These are phyloP conservation scores for Colius striatus DNA, from an alignment of 2,113 vertebrate genomes.

Conservation along the genomic window DNA sequence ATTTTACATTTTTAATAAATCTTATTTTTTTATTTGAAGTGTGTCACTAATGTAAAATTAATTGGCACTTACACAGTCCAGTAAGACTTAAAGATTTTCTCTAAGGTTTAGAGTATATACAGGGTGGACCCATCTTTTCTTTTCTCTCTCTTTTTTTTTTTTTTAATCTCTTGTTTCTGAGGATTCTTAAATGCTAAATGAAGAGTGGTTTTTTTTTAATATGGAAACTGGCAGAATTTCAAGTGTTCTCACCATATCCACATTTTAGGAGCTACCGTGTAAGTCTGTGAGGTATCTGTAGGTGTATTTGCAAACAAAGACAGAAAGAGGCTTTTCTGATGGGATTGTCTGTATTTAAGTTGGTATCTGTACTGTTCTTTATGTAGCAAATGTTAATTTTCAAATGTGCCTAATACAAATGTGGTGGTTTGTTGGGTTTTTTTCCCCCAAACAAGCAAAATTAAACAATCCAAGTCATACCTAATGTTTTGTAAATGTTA, in stretches of 20 bases:
- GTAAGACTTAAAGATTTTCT: constrained; percentile 67
- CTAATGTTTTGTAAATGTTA: constrained; percentile 34
- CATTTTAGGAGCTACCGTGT: constrained; percentile 21
- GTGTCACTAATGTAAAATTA: constrained; percentile 62
- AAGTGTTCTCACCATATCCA: constrained; percentile 35
- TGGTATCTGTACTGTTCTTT: constrained; percentile 62
- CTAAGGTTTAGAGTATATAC: constrained; percentile 57
- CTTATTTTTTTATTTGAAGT: constrained; percentile 82
- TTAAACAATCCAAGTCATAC: constrained; percentile 20
- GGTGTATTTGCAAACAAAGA: background rate
- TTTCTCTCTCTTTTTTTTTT: background rate
- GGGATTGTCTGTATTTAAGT: background rate
- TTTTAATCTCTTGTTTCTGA: constrained; percentile 20
- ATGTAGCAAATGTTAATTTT: constrained; percentile 50
- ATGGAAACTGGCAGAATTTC: constrained; percentile 57
- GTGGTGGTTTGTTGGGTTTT: background rate
- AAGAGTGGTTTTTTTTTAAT: constrained; percentile 63
- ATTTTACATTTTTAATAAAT: constrained; percentile 78
- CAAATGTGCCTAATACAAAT: constrained; percentile 73
- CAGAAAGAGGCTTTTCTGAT: constrained; percentile 32
- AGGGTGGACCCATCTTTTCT: constrained; percentile 48
- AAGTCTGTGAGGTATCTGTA: background rate
- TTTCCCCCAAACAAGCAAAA: constrained; percentile 16
- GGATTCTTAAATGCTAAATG: constrained; percentile 41
- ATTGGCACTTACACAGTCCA: constrained; percentile 57